Evolutionary conservation across 2,797 vertebrate species (phyloP), one percentile per base, ranked within the genome.

Genomic region (Eurystomus glaucurus): DNA sequence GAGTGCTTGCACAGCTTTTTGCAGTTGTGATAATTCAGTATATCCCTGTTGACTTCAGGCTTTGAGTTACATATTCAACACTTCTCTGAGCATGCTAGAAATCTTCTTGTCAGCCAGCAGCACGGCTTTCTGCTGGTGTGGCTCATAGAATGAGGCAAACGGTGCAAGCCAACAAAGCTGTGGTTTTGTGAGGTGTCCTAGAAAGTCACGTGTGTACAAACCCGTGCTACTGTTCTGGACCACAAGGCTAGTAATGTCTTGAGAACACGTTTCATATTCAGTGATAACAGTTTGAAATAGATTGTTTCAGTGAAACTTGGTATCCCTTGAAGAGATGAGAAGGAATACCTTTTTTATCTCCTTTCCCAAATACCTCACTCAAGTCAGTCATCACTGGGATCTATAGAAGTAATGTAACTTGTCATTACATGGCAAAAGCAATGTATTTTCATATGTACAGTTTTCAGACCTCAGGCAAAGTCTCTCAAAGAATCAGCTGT

Each of bases 21-120:
- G 21, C 2, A 4, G 41, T 66, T 19, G 0, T 22, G 10, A 3
- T n/a, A 46, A 13, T 70, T 91, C 9, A 51, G 29, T 22, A n/a
- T 6, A 26, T 70, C 16, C 22, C 37, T 37, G 3, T 8, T 10
- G 45, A 35, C 22, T 57, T 48, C 2, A 52, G 45, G 11, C 8
- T 74, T 3, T 9, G 39, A 88, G 29, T 79, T 45, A 9, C 2
- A 0, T 31, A 15, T 75, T 33, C 18, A 54, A 13, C 83, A 6
- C 10, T 55, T 85, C 5, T 55, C 28, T 45, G 12, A 52, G n/a
- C 48, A 1, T 43, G 23, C 41, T 76, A 35, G 54, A 25, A 54
- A 28, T 29, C 11, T 66, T 60, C 7, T 7, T 80, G 20, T 35
- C n/a, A 60, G 35, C 18, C 39, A 93, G 52, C 43, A 92, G 37